Conservation (phyloP, 2,113 vertebrate genomes). For the Rhizomys pruinosus region DNA sequence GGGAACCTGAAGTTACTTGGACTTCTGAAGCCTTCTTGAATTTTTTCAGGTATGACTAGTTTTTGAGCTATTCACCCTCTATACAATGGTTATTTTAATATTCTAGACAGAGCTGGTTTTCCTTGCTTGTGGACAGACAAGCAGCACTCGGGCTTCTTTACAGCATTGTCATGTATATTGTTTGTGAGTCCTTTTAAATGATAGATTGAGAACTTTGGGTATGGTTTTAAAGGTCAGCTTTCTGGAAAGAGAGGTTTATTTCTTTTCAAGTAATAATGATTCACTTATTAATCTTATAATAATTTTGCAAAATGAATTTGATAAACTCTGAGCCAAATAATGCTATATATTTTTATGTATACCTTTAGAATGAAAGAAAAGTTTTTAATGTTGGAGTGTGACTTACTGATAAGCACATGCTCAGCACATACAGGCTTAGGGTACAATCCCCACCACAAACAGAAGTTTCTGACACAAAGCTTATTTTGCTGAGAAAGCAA, state of each 20-base stretch:
- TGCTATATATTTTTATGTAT: background rate
- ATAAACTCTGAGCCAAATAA: background rate
- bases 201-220: background rate
- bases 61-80: background rate
- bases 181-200: background rate
- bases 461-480: background rate
- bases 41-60: background rate
- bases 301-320: background rate
- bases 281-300: background rate
- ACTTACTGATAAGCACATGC: background rate
- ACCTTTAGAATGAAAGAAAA: background rate
- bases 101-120: background rate
- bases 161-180: too few species aligned
- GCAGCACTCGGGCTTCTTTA: background rate
- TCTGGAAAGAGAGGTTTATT: background rate
- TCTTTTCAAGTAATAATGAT: background rate
- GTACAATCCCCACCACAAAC: background rate
- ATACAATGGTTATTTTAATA: background rate
- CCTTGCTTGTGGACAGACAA: background rate
- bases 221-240: rapidly evolving
- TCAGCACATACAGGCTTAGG: background rate
- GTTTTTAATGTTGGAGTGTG: background rate
- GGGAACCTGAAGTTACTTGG: background rate
- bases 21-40: background rate
- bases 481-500: background rate